Evolutionary conservation across 2,888 invertebrate species (phyloP), one percentile per base, ranked within the genome.

Genomic region (Flexamia atlantica): DNA sequence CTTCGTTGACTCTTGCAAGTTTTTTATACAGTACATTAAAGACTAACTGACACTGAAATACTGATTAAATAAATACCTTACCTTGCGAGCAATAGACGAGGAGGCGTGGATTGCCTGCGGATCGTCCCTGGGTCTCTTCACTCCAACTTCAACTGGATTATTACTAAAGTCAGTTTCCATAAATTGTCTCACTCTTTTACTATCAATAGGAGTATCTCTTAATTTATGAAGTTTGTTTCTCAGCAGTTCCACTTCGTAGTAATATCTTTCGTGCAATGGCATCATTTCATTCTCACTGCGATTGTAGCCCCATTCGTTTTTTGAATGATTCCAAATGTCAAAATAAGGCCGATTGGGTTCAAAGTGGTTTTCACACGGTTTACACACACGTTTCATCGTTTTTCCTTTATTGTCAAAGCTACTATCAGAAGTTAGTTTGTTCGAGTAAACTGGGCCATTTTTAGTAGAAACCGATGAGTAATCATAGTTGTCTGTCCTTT

Each of bases 211-310:
- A 17, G 81, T 68, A 5, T 87, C 86, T 53, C 85, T 85, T 5
- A 87, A 82, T 50, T 86, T 85, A 23, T 85, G 76, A 9, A 88
- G 84, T 81, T 88, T 87, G 42, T 85, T 87, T 36, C 87, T 84
- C 9, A 88, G 85, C 9, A 85, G 85, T 85, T 88, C 88, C 46
- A 88, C 87, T 85, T 88, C 88, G 12, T 84, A 83, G 14, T 87
- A 83, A 79, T 88, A 88, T 79, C 86, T 83, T 85, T 87, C 87
- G 76, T 87, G 87, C 10, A 87, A 81, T 17, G 84, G 83, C 60
- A 83, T 85, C 40, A 82, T 25, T 25, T 81, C 74, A 57, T 79
- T 76, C n/a, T 46, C 79, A 17, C 36, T 40, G n/a, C 30, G n/a
- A 40, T 23, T 36, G 23, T 46, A 46, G n/a, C 28, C 25, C 46